Base-by-base conservation (phyloP, 2,888 invertebrate species). In the Celastrina argiolus region DNA sequence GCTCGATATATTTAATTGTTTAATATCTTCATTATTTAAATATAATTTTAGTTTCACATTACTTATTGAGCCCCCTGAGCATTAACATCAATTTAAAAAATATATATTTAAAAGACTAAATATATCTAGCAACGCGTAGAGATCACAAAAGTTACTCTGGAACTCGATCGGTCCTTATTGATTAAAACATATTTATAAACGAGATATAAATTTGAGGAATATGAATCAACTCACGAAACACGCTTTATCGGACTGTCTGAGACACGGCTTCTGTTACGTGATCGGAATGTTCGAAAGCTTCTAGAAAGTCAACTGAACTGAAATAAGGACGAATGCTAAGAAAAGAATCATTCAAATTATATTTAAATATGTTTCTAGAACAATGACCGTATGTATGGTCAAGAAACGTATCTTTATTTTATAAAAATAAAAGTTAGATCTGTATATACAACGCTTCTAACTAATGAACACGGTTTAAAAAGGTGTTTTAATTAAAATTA, bases 261-360 rank as follows among this genome's bases (percentile, higher is more conserved):
- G 85, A 84, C 86, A 83, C 79, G 77, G 81, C 81, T 83, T 84
- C 81, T 81, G 81, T 83, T 82, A 87, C 87, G 87, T 87, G 87
- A 85, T 85, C 81, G 74, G 87, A 87, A 86, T 87, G 71, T 76
- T 77, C 69, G 74, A 76, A 68, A 74, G 80, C 77, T 82, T 75
- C 65, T 68, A 80, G 80, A 72, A 74, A 75, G 74, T 73, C 70
- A 71, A 76, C 68, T 66, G 56, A 67, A 61, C 39, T 61, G 22
- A 39, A 61, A 36, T 61, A 61, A 61, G 36, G 39, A 61, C 61
- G 22, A 65, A 63, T 68, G 16, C 28, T 45, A 51, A 51, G 31
- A 31, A 56, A n/a, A 16, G 39, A 18, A 31, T 34, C 16, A 34
- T 3, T 59, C 28, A 31, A 59, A 59, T 59, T 59, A 28, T 10